phyloP scores from a whole-genome alignment of 2,888 invertebrate species.

The Harmothoe impar region DNA sequence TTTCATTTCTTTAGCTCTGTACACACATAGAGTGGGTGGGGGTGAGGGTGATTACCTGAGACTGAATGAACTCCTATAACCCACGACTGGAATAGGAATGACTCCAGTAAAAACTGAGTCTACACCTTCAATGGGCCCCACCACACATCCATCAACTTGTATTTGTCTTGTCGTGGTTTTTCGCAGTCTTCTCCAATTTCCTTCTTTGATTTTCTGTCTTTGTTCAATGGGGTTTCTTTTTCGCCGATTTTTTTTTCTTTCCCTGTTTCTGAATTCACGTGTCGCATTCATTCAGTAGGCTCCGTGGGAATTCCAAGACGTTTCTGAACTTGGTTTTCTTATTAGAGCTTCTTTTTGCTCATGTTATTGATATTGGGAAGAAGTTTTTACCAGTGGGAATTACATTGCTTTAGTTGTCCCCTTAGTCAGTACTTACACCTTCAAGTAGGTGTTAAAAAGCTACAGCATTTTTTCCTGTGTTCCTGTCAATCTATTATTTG shows the following conservation, averaged over 20 bases:
- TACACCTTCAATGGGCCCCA: background rate
- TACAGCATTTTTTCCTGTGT: too few relatives aligned
- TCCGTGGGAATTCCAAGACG: background rate
- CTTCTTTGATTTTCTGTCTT: conserved; percentile 2
- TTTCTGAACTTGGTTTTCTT: too few relatives aligned
- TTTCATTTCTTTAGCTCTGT: background rate
- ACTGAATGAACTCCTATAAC: conserved; percentile 6
- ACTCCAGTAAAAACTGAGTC: background rate
- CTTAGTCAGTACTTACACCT: too few relatives aligned
- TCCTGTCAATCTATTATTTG: too few relatives aligned
- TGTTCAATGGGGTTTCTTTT: background rate
- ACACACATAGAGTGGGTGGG: background rate
- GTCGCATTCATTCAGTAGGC: background rate
- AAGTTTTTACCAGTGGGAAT: too few relatives aligned
- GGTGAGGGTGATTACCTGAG: background rate
- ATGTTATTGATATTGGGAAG: too few relatives aligned
- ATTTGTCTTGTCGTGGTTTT: conserved; percentile 46
- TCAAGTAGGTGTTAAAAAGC: too few relatives aligned
- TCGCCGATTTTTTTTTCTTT: background rate
- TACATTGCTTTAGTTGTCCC: too few relatives aligned
- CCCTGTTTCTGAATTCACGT: background rate
- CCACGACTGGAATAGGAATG: background rate
- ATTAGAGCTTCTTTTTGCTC: too few relatives aligned
- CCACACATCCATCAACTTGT: conserved; percentile 45
- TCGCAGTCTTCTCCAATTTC: conserved; percentile 47